Evolutionary conservation across 2,888 invertebrate species (phyloP), one percentile per base, ranked within the genome.

Genomic region (Xestobium rufovillosum): DNA sequence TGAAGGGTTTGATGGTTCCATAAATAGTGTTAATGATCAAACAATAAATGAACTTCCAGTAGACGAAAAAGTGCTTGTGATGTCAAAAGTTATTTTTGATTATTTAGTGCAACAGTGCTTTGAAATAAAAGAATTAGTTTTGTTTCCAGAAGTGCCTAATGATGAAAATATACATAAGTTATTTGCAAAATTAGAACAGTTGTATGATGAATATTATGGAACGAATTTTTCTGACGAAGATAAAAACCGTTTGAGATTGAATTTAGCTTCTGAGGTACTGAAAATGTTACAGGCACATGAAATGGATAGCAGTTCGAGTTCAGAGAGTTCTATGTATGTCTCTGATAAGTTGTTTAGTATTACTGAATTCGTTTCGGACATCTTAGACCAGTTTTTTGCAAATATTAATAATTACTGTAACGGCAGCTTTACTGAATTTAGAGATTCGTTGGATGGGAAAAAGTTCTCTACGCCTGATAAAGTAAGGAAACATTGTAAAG

Each of bases 311-410:
- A 37, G 45, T 8, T 31, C 38, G n/a, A 46, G 44, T 19, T 45
- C 45, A 1, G 44, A 43, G 14, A 47, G 38, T 14, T 46, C 44
- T 14, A 35, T 47, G 9, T 43, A 51, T 10, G 45, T 59, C 26
- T 57, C 58, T 1, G 60, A 62, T 42, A 61, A 57, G 37, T 35
- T 60, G 4, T 63, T 60, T 34, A 56, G 50, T 3, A 53, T 63
- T 38, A 56, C 61, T 1, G 63, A 65, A 39, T 58, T 60, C 39
- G 37, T 64, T 4, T 57, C 60, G 1, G 60, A 62, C 32, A 51
- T 65, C 34, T 45, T 65, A 15, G 60, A 63, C 42, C 44, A 41
- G 4, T 63, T 64, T 34, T 19, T 19, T 19, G 23, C 6, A 6
- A n/a, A n/a, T 19, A 19, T 19, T 8, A 19, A 8, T 8, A n/a